Evolutionary conservation across 2,113 vertebrate genomes (phyloP).

Genomic region (Alces alces): DNA sequence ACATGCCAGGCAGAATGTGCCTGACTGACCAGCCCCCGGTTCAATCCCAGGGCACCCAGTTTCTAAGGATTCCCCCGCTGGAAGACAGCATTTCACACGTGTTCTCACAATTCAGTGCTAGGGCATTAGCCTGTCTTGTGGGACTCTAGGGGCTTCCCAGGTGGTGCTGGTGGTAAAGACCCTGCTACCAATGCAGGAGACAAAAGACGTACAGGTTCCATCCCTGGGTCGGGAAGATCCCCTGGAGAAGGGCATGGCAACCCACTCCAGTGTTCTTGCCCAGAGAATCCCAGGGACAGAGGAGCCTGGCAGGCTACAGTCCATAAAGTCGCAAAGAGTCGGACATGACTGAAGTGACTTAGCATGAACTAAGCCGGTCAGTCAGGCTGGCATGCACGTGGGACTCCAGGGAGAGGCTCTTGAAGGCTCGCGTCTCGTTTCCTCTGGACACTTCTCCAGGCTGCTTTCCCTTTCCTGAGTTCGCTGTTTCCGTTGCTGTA

Average conservation of each 20-base stretch:
- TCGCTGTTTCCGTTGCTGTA: not conserved
- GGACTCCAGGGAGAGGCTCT: not conserved
- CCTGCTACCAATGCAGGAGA: not conserved
- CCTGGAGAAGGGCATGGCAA: not conserved
- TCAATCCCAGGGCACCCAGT: not conserved
- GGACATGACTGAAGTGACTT: not conserved
- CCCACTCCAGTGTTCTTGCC: not conserved
- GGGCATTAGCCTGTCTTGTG: fast-evolving
- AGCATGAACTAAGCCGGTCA: not conserved
- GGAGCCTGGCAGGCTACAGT: not conserved
- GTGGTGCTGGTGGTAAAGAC: not conserved
- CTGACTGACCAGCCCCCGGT: no score
- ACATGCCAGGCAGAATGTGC: no score
- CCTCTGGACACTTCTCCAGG: not conserved
- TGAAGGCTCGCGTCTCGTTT: fast-evolving
- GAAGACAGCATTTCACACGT: fast-evolving
- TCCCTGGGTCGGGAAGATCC: not conserved
- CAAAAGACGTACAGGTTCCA: fast-evolving
- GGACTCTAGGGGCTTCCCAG: not conserved
- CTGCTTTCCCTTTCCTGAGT: not conserved
- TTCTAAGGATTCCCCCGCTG: fast-evolving
- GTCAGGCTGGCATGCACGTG: not conserved
- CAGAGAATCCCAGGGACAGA: not conserved
- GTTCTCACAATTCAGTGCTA: no score
- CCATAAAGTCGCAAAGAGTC: fast-evolving